Evolutionary conservation across 2,888 invertebrate genomes (phyloP).

Genomic region (Dromius quadrimaculatus): DNA sequence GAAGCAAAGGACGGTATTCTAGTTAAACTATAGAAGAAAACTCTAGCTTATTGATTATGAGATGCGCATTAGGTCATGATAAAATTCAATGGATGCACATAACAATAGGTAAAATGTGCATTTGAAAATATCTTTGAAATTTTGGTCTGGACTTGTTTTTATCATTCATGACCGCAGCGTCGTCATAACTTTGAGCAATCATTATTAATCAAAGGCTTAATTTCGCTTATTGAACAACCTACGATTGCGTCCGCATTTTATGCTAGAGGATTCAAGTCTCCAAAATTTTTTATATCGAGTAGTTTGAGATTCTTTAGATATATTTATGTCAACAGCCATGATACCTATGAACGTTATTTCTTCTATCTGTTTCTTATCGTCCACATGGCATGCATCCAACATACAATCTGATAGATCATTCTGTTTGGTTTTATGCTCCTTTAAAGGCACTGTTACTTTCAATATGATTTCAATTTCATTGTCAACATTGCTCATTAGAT

Average conservation of each 20-base stretch:
- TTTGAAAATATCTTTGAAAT: slow-evolving; percentile 49
- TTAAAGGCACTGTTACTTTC: slow-evolving; percentile 55
- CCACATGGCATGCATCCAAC: slow-evolving; percentile 54
- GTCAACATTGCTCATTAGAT: slow-evolving; percentile 55
- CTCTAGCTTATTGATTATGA: slow-evolving; percentile 44
- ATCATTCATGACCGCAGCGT: slow-evolving; percentile 57
- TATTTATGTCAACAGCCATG: slow-evolving; percentile 56
- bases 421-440: slow-evolving; percentile 46
- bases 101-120: slow-evolving; percentile 54
- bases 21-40: slow-evolving; percentile 56
- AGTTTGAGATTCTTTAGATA: slow-evolving; percentile 55
- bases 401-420: slow-evolving; percentile 51
- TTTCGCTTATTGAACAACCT: slow-evolving; percentile 47
- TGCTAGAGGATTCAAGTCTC: slow-evolving; percentile 55
- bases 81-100: slow-evolving; percentile 56
- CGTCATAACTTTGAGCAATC: slow-evolving; percentile 59
- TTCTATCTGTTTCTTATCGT: slow-evolving; percentile 53
- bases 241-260: slow-evolving; percentile 54
- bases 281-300: slow-evolving; percentile 60
- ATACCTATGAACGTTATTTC: slow-evolving; percentile 54
- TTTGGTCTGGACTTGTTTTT: slow-evolving; percentile 54
- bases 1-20: slow-evolving; percentile 54
- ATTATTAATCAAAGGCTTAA: slow-evolving; percentile 53
- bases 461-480: slow-evolving; percentile 54
- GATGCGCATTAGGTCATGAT: slow-evolving; percentile 52